Conservation (phyloP, 2,888 invertebrate genomes). For the Drosophila eohydei region DNA sequence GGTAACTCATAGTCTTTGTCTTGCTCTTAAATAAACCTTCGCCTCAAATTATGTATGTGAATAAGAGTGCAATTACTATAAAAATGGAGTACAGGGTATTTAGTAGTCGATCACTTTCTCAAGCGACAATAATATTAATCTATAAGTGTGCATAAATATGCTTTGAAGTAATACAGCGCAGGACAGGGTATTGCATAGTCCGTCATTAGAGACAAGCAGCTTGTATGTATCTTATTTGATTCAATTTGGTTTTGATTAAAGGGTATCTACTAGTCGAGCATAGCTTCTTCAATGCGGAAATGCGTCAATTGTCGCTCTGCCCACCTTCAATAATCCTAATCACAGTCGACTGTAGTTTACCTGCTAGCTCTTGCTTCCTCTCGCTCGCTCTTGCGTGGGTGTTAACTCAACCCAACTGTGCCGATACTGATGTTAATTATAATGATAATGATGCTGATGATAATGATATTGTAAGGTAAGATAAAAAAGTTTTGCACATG, state of each 20-base stretch:
- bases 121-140: neutral
- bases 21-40: neutral
- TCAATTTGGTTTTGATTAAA: neutral
- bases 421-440: neutral
- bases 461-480: neutral
- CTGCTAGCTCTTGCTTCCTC: neutral
- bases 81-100: neutral
- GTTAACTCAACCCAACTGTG: neutral
- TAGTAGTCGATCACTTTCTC: neutral
- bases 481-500: neutral
- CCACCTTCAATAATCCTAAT: slow-evolving; percentile 13
- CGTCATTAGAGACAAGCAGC: neutral
- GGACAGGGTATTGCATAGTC: neutral
- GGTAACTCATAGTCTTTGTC: neutral
- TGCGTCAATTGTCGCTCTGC: slow-evolving; percentile 10
- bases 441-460: neutral
- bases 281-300: neutral
- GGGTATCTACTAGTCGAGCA: neutral
- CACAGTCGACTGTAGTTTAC: neutral
- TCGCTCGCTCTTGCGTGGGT: neutral
- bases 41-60: neutral
- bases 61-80: neutral
- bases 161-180: neutral
- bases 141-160: neutral
- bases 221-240: neutral